These are phyloP conservation scores for Aleiodes testaceus DNA, from an alignment of 2,888 invertebrate species.

Conservation along the genomic window DNA sequence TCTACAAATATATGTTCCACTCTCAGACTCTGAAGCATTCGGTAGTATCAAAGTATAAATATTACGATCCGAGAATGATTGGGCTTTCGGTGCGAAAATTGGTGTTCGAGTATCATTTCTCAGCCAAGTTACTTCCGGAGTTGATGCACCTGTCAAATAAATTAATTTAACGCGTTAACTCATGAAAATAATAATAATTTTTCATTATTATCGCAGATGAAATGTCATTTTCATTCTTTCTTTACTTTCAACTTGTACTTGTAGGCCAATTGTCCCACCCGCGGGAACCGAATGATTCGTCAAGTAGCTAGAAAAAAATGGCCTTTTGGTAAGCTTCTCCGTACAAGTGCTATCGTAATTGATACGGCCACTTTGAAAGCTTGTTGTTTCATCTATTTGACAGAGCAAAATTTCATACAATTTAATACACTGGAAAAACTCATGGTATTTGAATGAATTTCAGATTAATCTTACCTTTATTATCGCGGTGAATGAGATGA, in stretches of 20 bases:
- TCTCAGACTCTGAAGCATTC: slow-evolving; percentile 82
- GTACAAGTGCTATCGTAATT: slow-evolving; percentile 47
- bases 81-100: slow-evolving; percentile 78
- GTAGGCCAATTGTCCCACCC: slow-evolving; percentile 87
- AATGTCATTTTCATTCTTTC: too few species aligned
- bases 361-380: slow-evolving; percentile 54
- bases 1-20: slow-evolving; percentile 83
- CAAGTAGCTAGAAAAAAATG: slow-evolving; percentile 81
- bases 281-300: slow-evolving; percentile 82
- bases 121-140: slow-evolving; percentile 86
- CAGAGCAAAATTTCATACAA: too few species aligned
- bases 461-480: slow-evolving; percentile 71
- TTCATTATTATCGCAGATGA: too few species aligned
- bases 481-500: slow-evolving; percentile 81
- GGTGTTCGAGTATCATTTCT: slow-evolving; percentile 76
- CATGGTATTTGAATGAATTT: background rate
- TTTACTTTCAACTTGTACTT: slow-evolving; percentile 80
- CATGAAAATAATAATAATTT: too few species aligned
- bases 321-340: slow-evolving; percentile 69
- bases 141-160: slow-evolving; percentile 66
- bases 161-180: slow-evolving; percentile 42
- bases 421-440: too few species aligned
- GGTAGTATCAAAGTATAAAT: slow-evolving; percentile 84
- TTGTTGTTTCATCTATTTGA: background rate
- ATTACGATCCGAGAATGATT: slow-evolving; percentile 80